A percentile compares a stretch with the other conserved stretches of the same genome.
Conservation (phyloP, 2,888 invertebrate species). For the Deilephila porcellus region DNA sequence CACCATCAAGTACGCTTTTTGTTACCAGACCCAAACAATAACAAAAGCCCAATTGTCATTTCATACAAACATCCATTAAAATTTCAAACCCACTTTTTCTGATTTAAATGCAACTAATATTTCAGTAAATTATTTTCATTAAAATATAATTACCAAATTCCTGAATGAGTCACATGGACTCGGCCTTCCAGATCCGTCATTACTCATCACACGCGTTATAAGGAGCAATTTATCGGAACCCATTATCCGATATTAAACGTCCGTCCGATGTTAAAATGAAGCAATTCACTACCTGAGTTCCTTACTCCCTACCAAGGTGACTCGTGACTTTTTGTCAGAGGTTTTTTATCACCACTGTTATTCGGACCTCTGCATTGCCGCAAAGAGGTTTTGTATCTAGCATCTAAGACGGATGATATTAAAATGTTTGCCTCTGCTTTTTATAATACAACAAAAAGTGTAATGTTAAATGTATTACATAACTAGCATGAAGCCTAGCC, state of each 20-base stretch:
- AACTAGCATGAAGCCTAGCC: too few relatives aligned
- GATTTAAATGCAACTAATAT: not conserved
- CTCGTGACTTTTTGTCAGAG: slow-evolving; percentile 71
- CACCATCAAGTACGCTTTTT: too few relatives aligned
- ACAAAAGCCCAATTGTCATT: too few relatives aligned
- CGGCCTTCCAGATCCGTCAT: slow-evolving; percentile 40
- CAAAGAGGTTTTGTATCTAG: slow-evolving; percentile 27
- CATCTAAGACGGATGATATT: not conserved
- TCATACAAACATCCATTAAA: too few relatives aligned
- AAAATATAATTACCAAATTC: not conserved
- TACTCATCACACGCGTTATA: slow-evolving; percentile 45
- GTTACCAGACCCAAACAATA: too few relatives aligned
- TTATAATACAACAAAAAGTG: not conserved
- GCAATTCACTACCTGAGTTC: slow-evolving; percentile 83
- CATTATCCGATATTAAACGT: slow-evolving; percentile 44
- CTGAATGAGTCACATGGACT: slow-evolving; percentile 28
- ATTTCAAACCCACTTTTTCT: too few relatives aligned
- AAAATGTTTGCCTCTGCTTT: not conserved
- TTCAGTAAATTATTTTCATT: not conserved
- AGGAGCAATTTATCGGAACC: slow-evolving; percentile 59
- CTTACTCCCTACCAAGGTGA: slow-evolving; percentile 80
- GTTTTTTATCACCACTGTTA: slow-evolving; percentile 69
- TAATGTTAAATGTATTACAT: too few relatives aligned
- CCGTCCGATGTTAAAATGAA: slow-evolving; percentile 67
- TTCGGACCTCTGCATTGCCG: slow-evolving; percentile 75